phyloP scores from a whole-genome alignment of 2,113 vertebrate genomes.

The Hylia prasina region DNA sequence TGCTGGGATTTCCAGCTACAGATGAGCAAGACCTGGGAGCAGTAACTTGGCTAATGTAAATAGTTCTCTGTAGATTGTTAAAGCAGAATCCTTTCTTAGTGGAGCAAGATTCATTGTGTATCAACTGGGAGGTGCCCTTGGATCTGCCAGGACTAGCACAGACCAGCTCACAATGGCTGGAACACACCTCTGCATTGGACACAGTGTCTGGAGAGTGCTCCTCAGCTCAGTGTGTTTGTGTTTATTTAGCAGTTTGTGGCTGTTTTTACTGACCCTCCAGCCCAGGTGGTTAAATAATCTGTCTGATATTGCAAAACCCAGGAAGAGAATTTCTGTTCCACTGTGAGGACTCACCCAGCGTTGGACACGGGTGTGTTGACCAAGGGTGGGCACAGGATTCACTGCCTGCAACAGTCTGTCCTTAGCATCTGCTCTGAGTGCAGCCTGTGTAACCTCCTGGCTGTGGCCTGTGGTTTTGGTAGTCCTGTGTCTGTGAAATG shows the following conservation, averaged over 20 bases:
- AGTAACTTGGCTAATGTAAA: background rate
- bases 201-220: background rate
- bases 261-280: background rate
- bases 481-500: background rate
- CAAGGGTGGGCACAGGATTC: background rate
- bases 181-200: background rate
- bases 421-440: background rate
- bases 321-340: background rate
- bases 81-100: background rate
- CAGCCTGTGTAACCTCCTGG: background rate
- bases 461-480: background rate
- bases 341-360: background rate
- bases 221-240: background rate
- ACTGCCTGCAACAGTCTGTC: background rate
- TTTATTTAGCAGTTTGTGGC: background rate
- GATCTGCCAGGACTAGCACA: background rate
- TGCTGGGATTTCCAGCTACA: background rate
- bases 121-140: conserved; percentile 25
- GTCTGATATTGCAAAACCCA: background rate
- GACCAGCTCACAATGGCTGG: background rate
- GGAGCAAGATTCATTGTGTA: background rate
- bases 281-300: background rate
- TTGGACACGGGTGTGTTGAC: background rate
- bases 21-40: background rate
- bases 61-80: background rate